Conservation (phyloP, 2,113 vertebrate species). For the Gopherus flavomarginatus region DNA sequence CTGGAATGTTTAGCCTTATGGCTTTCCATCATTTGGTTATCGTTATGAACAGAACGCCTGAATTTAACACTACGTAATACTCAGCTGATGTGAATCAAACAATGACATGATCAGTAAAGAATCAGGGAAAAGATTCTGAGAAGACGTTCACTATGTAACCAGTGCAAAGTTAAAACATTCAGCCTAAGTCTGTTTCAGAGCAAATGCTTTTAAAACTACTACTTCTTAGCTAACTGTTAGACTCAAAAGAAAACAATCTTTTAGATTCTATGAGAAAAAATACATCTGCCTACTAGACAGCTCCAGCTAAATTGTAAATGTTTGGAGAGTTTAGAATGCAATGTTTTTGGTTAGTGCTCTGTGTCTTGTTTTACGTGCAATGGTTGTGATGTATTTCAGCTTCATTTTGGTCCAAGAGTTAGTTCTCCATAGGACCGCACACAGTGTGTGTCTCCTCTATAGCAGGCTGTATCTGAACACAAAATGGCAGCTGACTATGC, state of each 20-base stretch:
- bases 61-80: not conserved
- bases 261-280: not conserved
- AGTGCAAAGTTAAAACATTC: not conserved
- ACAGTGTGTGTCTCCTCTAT: not conserved
- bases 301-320: not conserved
- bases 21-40: not conserved
- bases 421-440: not conserved
- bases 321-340: not conserved
- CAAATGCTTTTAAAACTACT: not conserved
- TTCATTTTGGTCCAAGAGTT: not conserved
- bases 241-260: not conserved
- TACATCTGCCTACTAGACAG: not conserved
- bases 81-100: not conserved
- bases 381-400: not conserved
- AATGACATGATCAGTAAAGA: not conserved
- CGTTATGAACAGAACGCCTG: not conserved
- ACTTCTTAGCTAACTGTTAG: not conserved
- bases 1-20: not conserved
- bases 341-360: not conserved
- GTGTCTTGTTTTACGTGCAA: not conserved
- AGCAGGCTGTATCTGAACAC: slow-evolving; percentile 20
- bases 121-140: not conserved
- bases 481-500: not conserved
- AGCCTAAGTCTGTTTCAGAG: not conserved
- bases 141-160: not conserved